phyloP scores from a whole-genome alignment of 1,140 invertebrate genomes.

The Nomia melanderi region DNA sequence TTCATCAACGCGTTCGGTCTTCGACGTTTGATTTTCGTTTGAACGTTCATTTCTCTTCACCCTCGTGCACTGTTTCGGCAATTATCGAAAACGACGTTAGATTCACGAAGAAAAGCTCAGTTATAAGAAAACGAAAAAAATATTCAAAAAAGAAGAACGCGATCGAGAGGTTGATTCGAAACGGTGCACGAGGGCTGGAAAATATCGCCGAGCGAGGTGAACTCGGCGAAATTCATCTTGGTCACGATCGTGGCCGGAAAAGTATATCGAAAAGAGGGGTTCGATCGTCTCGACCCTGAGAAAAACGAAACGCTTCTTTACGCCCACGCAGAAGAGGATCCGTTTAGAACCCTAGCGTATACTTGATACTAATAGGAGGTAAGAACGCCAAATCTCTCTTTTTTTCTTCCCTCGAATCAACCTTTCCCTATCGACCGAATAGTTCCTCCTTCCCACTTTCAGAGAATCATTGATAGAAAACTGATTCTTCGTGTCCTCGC shows the following conservation, averaged over 20 bases:
- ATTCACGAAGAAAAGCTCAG: no score
- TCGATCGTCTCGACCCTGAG: neutral
- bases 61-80: no score
- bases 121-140: no score
- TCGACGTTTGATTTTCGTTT: neutral
- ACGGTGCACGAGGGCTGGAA: neutral
- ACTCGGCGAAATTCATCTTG: neutral
- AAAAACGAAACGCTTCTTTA: slow-evolving; percentile 68
- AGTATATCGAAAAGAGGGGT: neutral
- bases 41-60: slow-evolving; percentile 63
- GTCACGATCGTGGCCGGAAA: slow-evolving; percentile 18
- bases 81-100: no score
- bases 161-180: no score
- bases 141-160: no score
- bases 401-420: neutral
- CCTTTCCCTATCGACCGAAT: no score
- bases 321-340: slow-evolving; percentile 54
- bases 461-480: no score
- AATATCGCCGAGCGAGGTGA: neutral
- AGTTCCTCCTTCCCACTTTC: neutral
- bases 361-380: slow-evolving; percentile 53
- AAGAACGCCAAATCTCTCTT: slow-evolving; percentile 47
- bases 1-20: neutral
- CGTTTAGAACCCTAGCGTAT: slow-evolving; percentile 48
- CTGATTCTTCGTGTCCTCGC: no score